Conservation (phyloP, 1,140 invertebrate genomes). For the Bilobella aurantiaca region DNA sequence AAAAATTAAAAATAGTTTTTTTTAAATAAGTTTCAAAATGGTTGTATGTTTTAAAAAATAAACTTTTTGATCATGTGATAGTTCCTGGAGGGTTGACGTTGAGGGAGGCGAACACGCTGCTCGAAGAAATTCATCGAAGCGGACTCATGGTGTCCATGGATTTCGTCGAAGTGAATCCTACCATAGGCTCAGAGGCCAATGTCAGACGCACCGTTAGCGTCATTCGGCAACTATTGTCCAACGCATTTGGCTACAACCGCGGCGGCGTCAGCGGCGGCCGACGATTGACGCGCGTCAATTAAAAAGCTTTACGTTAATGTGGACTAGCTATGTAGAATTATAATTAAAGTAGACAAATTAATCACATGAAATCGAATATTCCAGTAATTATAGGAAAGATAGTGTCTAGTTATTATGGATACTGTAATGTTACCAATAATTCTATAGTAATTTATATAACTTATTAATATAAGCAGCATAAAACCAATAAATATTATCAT, state of each 20-base stretch:
- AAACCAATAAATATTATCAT: no score
- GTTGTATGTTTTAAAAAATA: no score
- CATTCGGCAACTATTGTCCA: slow-evolving; percentile 56
- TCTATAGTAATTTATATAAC: no score
- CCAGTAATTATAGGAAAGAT: no score
- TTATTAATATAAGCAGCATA: no score
- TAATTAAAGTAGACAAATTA: background rate
- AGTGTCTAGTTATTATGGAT: no score
- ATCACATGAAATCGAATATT: background rate
- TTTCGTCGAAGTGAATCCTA: slow-evolving; percentile 80
- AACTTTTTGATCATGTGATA: no score
- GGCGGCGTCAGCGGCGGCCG: slow-evolving; percentile 41
- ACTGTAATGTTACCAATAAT: no score
- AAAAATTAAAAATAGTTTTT: no score
- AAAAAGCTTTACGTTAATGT: no score
- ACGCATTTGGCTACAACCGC: slow-evolving; percentile 56
- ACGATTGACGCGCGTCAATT: background rate
- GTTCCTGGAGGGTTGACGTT: slow-evolving; percentile 76
- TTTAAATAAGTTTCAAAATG: no score
- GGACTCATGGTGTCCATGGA: slow-evolving; percentile 66
- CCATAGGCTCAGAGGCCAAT: slow-evolving; percentile 53
- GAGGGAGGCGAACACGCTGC: slow-evolving; percentile 69
- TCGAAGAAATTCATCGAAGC: slow-evolving; percentile 65
- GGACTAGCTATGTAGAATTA: no score
- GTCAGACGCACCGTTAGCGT: slow-evolving; percentile 56